Base-by-base conservation (phyloP, 2,888 invertebrate species). In the Calameuta pallipes region DNA sequence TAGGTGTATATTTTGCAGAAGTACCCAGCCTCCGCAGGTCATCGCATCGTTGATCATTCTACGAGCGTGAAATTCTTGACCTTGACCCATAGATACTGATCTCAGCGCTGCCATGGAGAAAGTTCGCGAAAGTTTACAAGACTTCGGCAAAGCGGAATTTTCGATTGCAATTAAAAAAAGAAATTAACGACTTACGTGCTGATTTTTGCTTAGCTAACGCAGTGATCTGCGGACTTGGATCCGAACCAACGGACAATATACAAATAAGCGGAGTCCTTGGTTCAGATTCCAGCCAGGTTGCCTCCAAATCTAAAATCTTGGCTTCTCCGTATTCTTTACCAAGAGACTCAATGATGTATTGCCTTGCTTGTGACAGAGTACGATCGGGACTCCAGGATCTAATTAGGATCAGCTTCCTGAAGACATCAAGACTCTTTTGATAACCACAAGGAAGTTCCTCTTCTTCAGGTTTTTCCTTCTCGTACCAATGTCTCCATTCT, bases 61-160 rank as follows among this genome's bases (percentile, higher is more conserved):
- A 36, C 97, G 94, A 0, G 98, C 98, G 81, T 96, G 97, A 87
- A 96, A 92, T 89, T 96, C 99, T 93, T 99, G 98, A 0, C 98
- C 99, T 93, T 99, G 99, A 3, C 99, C 99, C 98, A 99, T 98
- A 11, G 98, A 99, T 9, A 99, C 97, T 0, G 97, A 95, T 89
- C 96, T 95, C 23, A 97, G 90, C 79, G 93, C 96, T 97, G 87
- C 12, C 91, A 89, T 82, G 79, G 80, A 83, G 81, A 37, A 56
- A 79, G 37, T 75, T 76, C 4, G 73, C 56, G 56, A 56, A 56
- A 56, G 56, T 56, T 56, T 56, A 56, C 23, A 23, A 73, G 31
- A 15, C 75, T 1, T 35, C 2, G 73, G 13, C 77, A 70, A 75
- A 12, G 36, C 71, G 75, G 23, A 23, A n/a, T 74, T 76, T 69